Evolutionary conservation across 1,140 invertebrate species (phyloP).

Genomic region (Drosophila quadrilineata): DNA sequence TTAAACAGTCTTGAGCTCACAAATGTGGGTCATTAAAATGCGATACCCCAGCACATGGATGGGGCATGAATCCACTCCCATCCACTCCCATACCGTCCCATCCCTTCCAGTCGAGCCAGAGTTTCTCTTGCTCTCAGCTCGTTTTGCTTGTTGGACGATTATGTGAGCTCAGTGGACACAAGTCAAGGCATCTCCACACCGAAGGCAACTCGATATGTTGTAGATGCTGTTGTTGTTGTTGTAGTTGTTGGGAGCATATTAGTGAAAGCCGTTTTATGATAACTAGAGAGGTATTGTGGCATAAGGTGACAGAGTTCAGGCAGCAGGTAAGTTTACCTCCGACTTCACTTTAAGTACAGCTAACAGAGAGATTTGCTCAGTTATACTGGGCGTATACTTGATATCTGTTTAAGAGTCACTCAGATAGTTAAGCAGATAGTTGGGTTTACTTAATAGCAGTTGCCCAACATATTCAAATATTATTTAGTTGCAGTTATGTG

Average conservation of each 20-base stretch:
- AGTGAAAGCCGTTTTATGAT: constrained; percentile 66
- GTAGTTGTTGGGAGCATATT: constrained; percentile 48
- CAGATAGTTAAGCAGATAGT: no score
- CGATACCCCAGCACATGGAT: constrained; percentile 45
- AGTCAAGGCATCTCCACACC: constrained; percentile 68
- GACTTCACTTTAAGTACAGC: not conserved
- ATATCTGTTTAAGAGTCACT: no score
- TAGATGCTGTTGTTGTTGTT: constrained; percentile 29
- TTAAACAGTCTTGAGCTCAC: constrained; percentile 69
- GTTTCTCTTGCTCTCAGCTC: not conserved
- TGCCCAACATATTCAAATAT: no score
- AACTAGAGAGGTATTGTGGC: constrained; percentile 47
- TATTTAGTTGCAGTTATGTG: no score
- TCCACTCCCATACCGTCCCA: not conserved
- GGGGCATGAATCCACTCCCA: not conserved
- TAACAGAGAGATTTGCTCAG: no score
- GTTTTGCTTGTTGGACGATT: constrained; percentile 25
- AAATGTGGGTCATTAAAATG: constrained; percentile 78
- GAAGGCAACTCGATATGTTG: constrained; percentile 69
- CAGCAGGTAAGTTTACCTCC: constrained; percentile 18
- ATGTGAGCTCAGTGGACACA: constrained; percentile 65
- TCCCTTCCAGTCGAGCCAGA: not conserved
- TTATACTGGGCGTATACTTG: no score
- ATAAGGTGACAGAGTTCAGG: constrained; percentile 60
- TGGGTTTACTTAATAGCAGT: no score